Percentiles rank a stretch among this genome's conserved stretches.
These are phyloP conservation scores for Pogonognathellus flavescens DNA, from an alignment of 1,140 invertebrate genomes.

Conservation along the genomic window DNA sequence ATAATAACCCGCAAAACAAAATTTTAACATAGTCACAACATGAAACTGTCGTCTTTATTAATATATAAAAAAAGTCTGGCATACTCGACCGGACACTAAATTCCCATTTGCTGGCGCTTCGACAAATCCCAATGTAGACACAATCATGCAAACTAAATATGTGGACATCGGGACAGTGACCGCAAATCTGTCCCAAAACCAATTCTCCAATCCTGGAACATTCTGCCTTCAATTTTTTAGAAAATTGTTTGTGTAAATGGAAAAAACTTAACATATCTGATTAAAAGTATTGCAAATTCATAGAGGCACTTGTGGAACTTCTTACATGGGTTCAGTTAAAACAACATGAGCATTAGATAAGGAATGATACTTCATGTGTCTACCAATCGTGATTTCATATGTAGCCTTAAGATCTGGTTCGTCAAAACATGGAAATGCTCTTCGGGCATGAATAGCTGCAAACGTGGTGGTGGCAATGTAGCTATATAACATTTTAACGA, in stretches of 20 bases:
- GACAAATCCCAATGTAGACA: constrained; percentile 54
- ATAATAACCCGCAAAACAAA: neutral
- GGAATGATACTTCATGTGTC: constrained; percentile 76
- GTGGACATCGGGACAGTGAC: constrained; percentile 54
- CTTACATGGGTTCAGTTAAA: constrained; percentile 71
- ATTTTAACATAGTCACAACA: neutral
- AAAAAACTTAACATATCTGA: too few relatives aligned
- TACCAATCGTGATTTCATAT: constrained; percentile 82
- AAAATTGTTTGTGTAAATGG: neutral
- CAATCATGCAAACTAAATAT: constrained; percentile 56
- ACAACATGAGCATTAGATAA: constrained; percentile 86
- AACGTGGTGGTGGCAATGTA: constrained; percentile 68
- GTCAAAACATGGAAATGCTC: constrained; percentile 77
- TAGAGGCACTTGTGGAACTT: too few relatives aligned
- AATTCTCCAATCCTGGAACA: constrained; percentile 18
- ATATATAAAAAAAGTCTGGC: neutral
- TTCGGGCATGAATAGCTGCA: constrained; percentile 74
- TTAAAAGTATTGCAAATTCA: too few relatives aligned
- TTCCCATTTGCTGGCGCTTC: constrained; percentile 16
- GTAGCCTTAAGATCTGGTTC: constrained; percentile 76
- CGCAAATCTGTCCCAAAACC: constrained; percentile 45
- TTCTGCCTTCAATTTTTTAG: neutral
- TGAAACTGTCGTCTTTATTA: too few relatives aligned
- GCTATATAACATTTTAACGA: neutral
- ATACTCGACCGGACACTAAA: constrained; percentile 9